Evolutionary conservation across 2,113 vertebrate species (phyloP), one percentile per base, ranked within the genome.

Genomic region (Atlantisia rogersi): DNA sequence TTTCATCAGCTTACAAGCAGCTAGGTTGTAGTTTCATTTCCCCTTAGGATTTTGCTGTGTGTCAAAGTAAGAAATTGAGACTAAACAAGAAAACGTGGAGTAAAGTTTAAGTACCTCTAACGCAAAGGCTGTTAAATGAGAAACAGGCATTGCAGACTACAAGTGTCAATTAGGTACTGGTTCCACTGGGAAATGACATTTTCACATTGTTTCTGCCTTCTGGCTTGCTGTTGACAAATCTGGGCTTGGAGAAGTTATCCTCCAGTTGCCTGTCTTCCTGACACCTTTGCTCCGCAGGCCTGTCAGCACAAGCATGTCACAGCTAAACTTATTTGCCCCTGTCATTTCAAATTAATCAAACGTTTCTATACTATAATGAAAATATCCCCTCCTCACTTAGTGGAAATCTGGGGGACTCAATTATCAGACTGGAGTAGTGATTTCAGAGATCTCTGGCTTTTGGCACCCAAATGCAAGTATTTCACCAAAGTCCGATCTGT

Each of bases 51-150:
- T 95, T 52, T 88, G 67, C 67, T 69, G 18, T 19, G 74, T 80
- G 90, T 93, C 82, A 95, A 81, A 95, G 82, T 58, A 89, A 89
- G 86, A 95, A 95, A 96, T 77, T 75, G 95, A 92, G 84, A 84
- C 90, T 85, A 94, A 97, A 91, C 81, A 93, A 95, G 91, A 95
- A 89, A 94, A 91, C 8, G 5, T 53, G 79, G 65, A 90, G 59
- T 90, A 92, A 68, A 92, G 86, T 79, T 93, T 89, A 94, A 96
- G 83, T 70, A 92, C 42, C 25, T 86, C 69, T 76, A 42, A 64
- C 60, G 52, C 59, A 79, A 93, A 90, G 82, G 82, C 50, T 92
- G 52, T 74, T 95, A 94, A 95, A 96, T 90, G 76, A 95, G 95
- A 95, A 96, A 83, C 29, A 86, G 92, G 32, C 73, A 84, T 16